Base-by-base conservation (phyloP, 2,113 vertebrate genomes). In the Cromileptes altivelis region DNA sequence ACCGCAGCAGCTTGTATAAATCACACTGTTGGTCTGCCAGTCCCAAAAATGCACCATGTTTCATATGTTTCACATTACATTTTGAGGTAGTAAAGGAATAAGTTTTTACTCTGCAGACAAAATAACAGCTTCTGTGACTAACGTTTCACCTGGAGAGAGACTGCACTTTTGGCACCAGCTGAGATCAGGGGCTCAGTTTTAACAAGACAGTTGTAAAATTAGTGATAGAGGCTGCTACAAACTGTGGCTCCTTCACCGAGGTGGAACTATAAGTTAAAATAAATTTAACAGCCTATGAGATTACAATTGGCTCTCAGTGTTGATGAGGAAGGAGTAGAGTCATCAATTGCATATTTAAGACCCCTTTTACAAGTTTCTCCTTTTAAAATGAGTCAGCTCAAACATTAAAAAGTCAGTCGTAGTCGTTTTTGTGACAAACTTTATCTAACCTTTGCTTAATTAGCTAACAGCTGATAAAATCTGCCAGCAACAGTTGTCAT, bases 1-100 rank as follows among this genome's bases (percentile, higher is more conserved):
- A 75, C 72, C 2, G 4, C 11, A 52, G 50, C 52, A 50, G 27
- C 13, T 58, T 62, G 40, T 56, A 63, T 33, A 68, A 79, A 80
- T 50, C 49, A 56, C 42, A 3, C 62, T 70, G n/a, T 61, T 12
- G 2, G 37, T 47, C 65, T 40, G 27, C 40, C 64, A 42, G 58
- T 52, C 27, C n/a, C 33, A 14, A 67, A 78, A 61, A 50, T 1
- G 52, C 14, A 61, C n/a, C 50, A 27, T 56, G 3, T 73, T 71
- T 74, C 1, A 56, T 60, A 17, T 68, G 19, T 33, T 58, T 68
- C 21, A 50, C 2, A 55, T 75, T 7, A 4, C 33, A 47, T 69
- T 6, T 17, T 78, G 21, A 57, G 62, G 40, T 9, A 21, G 23
- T 55, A 19, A 55, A 50, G n/a, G 23, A n/a, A 0, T 17, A 23